Evolutionary conservation across 2,888 invertebrate species (phyloP), one percentile per base, ranked within the genome.

Genomic region (Aphidoletes aphidimyza): DNA sequence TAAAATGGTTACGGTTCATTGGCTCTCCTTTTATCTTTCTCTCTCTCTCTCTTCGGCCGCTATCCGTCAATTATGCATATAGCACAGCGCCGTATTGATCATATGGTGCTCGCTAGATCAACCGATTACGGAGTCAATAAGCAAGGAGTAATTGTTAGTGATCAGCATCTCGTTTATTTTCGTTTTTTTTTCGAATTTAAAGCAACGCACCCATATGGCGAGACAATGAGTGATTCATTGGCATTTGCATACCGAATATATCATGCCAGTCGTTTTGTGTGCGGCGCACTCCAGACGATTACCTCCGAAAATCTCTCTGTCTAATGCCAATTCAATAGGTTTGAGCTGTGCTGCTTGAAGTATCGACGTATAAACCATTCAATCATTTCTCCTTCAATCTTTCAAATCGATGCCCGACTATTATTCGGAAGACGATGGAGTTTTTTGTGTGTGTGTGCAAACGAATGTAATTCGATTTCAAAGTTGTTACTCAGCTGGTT

Each of bases 1-100:
- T 36, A 8, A 81, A 81, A n/a, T 81, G n/a, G 81, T 81, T 22
- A n/a, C 37, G 81, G 81, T 81, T 81, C 37, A 81, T 81, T 81
- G 37, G 22, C n/a, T 37, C 81, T n/a, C 19, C 8, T 37, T 81
- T 17, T 9, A 0, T 34, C 69, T 34, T 2, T 30, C n/a, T 37
- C 5, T 81, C 22, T 9, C 8, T 34, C 69, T 34, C 0, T 30
- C n/a, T 37, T n/a, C 36, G 8, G 6, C 6, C 11, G 36, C n/a
- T 1, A 81, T 36, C 6, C 11, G 36, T 37, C 14, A 81, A 81
- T 37, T 37, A 81, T 81, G 14, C 19, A 81, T 81, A n/a, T n/a
- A n/a, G 81, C 81, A 36, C 37, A 81, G 81, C 19, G 36, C 36
- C 19, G 78, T 17, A 17, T 34, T 36, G 36, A 81, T 81, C 81